Percentiles rank a stretch among this genome's conserved stretches.
Conservation (phyloP, 1,140 invertebrate species). For the Drosophila serrata region DNA sequence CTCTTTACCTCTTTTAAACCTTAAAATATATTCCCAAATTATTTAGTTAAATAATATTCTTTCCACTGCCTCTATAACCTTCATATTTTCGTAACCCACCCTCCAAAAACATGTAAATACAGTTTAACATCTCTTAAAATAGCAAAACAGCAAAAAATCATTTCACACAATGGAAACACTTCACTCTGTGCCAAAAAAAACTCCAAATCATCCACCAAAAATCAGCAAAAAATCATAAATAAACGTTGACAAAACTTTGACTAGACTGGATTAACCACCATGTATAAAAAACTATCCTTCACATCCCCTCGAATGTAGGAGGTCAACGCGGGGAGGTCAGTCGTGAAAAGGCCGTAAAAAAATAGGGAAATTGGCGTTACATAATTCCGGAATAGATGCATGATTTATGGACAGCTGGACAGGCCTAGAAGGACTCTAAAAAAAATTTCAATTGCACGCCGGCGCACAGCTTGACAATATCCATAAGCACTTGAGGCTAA, state of each 20-base stretch:
- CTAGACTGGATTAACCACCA: constrained; percentile 47
- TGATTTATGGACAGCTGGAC: constrained; percentile 71
- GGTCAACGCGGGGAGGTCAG: constrained; percentile 71
- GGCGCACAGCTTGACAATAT: constrained; percentile 67
- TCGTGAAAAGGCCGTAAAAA: constrained; percentile 67
- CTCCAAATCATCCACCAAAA: constrained; percentile 45
- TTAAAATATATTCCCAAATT: neutral
- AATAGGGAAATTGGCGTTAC: constrained; percentile 63
- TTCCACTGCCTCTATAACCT: no score
- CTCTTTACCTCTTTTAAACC: no score
- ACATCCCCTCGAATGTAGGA: constrained; percentile 46
- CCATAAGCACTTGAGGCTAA: constrained; percentile 71
- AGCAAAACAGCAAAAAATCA: constrained; percentile 46
- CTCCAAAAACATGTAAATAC: constrained; percentile 31
- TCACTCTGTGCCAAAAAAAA: constrained; percentile 35
- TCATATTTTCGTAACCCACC: neutral
- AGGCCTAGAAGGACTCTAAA: constrained; percentile 18
- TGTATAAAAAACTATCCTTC: constrained; percentile 16
- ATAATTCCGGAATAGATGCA: constrained; percentile 43
- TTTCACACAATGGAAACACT: constrained; percentile 18
- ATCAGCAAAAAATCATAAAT: constrained; percentile 42
- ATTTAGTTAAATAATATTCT: neutral
- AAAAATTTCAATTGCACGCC: constrained; percentile 42
- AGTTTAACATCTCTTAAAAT: constrained; percentile 54
- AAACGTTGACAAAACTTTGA: constrained; percentile 61